phyloP scores from a whole-genome alignment of 2,113 vertebrate genomes.

The Barbus barbus region DNA sequence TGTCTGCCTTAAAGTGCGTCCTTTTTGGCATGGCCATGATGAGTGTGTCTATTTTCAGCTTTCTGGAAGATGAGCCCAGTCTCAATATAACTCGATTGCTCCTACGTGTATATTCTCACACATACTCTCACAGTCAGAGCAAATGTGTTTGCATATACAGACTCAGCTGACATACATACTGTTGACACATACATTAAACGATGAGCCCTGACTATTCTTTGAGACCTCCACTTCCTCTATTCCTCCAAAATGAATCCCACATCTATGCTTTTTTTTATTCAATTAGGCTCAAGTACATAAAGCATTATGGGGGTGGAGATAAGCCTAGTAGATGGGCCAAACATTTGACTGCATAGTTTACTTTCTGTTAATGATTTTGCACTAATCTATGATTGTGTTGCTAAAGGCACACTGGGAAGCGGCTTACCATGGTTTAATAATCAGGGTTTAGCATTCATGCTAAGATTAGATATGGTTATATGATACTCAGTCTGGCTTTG shows the following conservation, averaged over 20 bases:
- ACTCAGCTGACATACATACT: conserved; percentile 4
- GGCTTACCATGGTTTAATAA: background rate
- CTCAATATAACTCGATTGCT: conserved; percentile 13
- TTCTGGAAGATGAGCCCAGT: conserved; percentile 35
- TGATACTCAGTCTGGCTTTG: conserved; percentile 52
- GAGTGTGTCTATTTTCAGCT: conserved; percentile 27
- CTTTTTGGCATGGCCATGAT: background rate
- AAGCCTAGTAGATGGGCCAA: background rate
- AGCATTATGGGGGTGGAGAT: background rate
- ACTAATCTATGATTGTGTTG: background rate
- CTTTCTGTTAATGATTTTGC: background rate
- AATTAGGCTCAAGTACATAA: background rate
- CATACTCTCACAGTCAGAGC: conserved; percentile 20
- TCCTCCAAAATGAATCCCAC: background rate
- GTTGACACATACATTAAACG: too few species aligned
- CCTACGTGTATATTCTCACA: conserved; percentile 30
- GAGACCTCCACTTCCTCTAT: background rate
- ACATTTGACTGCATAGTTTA: background rate
- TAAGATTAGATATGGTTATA: conserved; percentile 67
- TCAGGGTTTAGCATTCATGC: conserved; percentile 37
- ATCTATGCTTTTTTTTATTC: background rate
- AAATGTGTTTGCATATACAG: conserved; percentile 8
- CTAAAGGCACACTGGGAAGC: background rate
- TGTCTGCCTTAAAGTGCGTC: background rate
- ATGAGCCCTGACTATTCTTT: background rate